A percentile compares a stretch with the other conserved stretches of the same genome.
These are phyloP conservation scores for Ibidorhyncha struthersii DNA, from an alignment of 2,113 vertebrate genomes.

Conservation along the genomic window DNA sequence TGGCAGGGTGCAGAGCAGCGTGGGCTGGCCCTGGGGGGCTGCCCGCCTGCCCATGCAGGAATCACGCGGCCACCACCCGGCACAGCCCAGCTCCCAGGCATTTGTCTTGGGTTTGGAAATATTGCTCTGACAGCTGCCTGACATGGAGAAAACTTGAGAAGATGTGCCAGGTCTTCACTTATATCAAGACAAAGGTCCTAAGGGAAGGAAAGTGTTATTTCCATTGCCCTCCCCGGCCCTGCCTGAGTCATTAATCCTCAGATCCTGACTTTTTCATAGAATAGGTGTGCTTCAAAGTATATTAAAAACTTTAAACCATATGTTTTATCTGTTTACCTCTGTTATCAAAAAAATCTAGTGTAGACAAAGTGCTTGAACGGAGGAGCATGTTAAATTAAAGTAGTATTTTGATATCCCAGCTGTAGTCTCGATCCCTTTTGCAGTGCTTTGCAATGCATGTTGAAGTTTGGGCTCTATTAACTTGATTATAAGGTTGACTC, in stretches of 20 bases:
- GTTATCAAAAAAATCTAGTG: background rate
- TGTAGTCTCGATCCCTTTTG: background rate
- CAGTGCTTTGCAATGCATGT: background rate
- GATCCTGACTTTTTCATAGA: background rate
- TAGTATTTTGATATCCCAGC: background rate
- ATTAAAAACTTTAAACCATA: background rate
- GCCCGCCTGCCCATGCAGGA: fast-evolving
- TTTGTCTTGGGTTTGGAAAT: background rate
- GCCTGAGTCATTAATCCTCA: background rate
- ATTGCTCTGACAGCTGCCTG: background rate
- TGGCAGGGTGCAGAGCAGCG: fast-evolving
- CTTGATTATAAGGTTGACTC: background rate
- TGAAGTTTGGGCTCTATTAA: background rate
- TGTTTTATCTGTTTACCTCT: background rate
- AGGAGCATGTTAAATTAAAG: background rate
- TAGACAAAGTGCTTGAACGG: background rate
- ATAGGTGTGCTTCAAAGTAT: background rate
- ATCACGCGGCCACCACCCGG: fast-evolving
- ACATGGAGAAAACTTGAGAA: background rate
- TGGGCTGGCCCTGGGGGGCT: background rate
- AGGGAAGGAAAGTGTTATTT: background rate
- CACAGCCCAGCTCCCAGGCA: fast-evolving
- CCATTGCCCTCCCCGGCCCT: background rate
- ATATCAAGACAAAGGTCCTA: background rate
- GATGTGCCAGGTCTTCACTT: background rate